Evolutionary conservation across 2,113 vertebrate genomes (phyloP).

Genomic region (Phyllostomus discolor): DNA sequence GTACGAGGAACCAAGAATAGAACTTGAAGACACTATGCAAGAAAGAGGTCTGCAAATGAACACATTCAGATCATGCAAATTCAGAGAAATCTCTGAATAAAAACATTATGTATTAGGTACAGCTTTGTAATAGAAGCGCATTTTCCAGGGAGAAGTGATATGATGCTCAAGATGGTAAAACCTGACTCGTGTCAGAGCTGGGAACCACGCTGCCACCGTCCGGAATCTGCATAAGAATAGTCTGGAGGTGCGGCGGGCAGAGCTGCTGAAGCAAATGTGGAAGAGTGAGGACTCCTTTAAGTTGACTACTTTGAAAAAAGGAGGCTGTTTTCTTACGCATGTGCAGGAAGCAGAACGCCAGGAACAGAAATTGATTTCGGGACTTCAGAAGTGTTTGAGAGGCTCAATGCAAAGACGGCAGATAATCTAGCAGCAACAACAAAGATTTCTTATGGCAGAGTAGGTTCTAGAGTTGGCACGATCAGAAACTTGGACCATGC

Average conservation of each 20-base stretch:
- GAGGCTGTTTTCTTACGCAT: not conserved
- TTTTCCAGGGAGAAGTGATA: not conserved
- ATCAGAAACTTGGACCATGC: not conserved
- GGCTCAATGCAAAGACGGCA: not conserved
- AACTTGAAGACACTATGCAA: not conserved
- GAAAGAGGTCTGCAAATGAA: not conserved
- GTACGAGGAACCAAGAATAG: constrained; percentile 29
- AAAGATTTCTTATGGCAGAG: not conserved
- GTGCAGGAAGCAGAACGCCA: not conserved
- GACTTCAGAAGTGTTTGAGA: not conserved
- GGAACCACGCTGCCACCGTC: not conserved
- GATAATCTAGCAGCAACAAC: not conserved
- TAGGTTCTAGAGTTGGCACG: not conserved
- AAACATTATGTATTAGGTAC: not conserved
- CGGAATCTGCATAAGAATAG: not conserved
- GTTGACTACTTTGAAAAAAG: not conserved
- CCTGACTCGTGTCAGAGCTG: not conserved
- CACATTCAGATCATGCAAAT: not conserved
- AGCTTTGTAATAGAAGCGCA: not conserved
- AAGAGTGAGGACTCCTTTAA: not conserved
- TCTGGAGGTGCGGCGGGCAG: not conserved
- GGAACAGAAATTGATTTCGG: not conserved
- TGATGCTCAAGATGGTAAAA: not conserved
- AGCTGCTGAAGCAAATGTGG: not conserved
- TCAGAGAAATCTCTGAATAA: not conserved